Evolutionary conservation across 2,888 invertebrate species (phyloP).

Genomic region (Cheilosia soror): DNA sequence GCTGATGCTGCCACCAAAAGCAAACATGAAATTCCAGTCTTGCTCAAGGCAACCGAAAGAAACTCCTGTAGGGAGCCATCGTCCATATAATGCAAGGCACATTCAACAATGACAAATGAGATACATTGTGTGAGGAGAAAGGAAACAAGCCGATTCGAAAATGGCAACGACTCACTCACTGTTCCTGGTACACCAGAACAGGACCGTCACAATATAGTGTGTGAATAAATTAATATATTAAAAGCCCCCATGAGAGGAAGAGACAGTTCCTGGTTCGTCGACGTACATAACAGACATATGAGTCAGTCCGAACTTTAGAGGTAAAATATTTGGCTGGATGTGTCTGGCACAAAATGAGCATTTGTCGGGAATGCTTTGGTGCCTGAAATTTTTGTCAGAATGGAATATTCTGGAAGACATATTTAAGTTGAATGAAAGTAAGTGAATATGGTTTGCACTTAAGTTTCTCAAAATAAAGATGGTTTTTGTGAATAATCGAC

Average conservation of each 20-base stretch:
- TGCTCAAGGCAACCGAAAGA: constrained; percentile 32
- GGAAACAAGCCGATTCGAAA: constrained; percentile 10
- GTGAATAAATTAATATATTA: constrained; percentile 72
- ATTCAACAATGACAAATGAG: constrained; percentile 70
- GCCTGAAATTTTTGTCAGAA: background rate
- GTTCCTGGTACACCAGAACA: constrained; percentile 45
- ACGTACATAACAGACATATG: constrained; percentile 13
- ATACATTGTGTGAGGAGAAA: constrained; percentile 8
- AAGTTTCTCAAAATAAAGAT: background rate
- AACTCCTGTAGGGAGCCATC: constrained; percentile 56
- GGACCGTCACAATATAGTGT: constrained; percentile 35
- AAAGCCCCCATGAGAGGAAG: constrained; percentile 40
- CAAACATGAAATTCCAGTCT: constrained; percentile 69
- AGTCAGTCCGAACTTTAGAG: constrained; percentile 34
- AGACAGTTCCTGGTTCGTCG: constrained; percentile 47
- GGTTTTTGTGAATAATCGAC: background rate
- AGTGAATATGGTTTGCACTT: background rate
- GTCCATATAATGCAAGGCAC: constrained; percentile 28
- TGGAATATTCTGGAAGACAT: background rate
- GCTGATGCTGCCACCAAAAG: constrained; percentile 11
- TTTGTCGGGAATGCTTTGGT: constrained; percentile 27
- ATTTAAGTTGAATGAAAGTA: background rate
- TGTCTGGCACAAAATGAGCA: constrained; percentile 9
- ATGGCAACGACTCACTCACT: constrained; percentile 51
- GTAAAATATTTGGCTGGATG: constrained; percentile 13